Base-by-base conservation (phyloP, 2,797 vertebrate species). In the Pangasius mekongensis region DNA sequence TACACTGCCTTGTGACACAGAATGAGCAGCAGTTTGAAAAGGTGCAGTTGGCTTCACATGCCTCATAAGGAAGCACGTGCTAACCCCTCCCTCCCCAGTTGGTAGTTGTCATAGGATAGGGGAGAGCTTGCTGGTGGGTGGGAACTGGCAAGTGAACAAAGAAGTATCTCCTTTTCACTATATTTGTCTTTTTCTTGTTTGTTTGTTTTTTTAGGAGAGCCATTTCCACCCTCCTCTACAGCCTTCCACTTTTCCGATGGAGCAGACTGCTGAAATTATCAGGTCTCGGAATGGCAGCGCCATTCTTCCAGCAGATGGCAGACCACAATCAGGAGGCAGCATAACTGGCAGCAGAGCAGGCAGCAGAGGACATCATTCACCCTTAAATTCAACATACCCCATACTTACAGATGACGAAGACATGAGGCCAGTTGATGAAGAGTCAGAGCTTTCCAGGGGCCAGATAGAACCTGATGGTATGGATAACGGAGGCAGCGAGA, bases 401-500 rank as follows among this genome's bases (percentile, higher is more conserved):
- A 86, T 85, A 0, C 92, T 93, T 0, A 93, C 93, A 0, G 94
- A 96, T 0, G 94, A 96, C 0, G 96, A 94, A 8, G 95, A 30
- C 22, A 90, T 94, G 0, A 94, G 94, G 52, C 94, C 89, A 1
- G 87, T 83, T 14, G 90, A 89, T 36, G 84, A 86, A 36, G 85
- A 90, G 2, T 93, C 91, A 58, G 90, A 92, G 24, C 90, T 96
- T 5, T 86, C 95, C 86, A 95, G 96, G 2, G 92, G 93, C 24
- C 93, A 92, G 0, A 94, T 94, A 27, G 94, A 96, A 18, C 92
- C 94, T 5, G 95, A 96, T 8, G 92, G 92, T 0, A 96, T 94
- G 0, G 95, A 96, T 0, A 94, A 96, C 49, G 93, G 93, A 9
- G 93, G 95, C 91, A 97, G 97, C 0, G 94, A 96, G 60, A 95